Base-by-base conservation (phyloP, 1,140 invertebrate species). In the Drosophila simulans region DNA sequence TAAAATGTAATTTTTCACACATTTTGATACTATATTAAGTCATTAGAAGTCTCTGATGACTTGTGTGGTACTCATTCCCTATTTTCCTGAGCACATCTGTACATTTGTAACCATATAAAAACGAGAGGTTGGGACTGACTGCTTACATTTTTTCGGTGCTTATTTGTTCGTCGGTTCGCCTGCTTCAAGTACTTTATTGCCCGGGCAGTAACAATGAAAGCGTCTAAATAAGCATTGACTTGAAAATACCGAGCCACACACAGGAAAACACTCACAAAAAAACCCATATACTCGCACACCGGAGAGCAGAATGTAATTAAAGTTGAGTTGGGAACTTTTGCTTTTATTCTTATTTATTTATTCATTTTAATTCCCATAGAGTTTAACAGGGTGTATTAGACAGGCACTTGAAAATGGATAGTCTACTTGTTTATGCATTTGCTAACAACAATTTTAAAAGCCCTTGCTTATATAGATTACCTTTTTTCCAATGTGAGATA, bases 321-420 rank as follows among this genome's bases (percentile, higher is more conserved):
- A 86, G 83, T 86, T 88, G 83, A 88, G 84, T 70, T 83, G 83
- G 73, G 62, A 88, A 86, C 74, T 88, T 86, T 88, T 86, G 65
- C 84, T 83, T 83, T 88, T 88, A 86, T 86, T 86, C 81, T 79
- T 83, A 86, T 86, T 86, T 86, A 89, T 86, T 86, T 86, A 86
- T 84, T 84, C 78, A 85, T 86, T 88, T 88, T 83, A 80, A 76
- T 76, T 66, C 72, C 53, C 53, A 76, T 49, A 63, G 11, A 22
- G 25, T 48, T 34, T 31, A 59, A 60, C 12, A 13, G 40, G 69
- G 69, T 72, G 40, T 59, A 53, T 73, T 15, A 17, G 69, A 37
- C 34, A 13, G 42, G 25, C 20, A 35, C 60, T 37, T n/a, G 40
- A 11, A 17, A 31, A 13, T 52, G n/a, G 8, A 8, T 17, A 25